Base-by-base conservation (phyloP, 2,888 invertebrate genomes). In the Hemaris fuciformis region DNA sequence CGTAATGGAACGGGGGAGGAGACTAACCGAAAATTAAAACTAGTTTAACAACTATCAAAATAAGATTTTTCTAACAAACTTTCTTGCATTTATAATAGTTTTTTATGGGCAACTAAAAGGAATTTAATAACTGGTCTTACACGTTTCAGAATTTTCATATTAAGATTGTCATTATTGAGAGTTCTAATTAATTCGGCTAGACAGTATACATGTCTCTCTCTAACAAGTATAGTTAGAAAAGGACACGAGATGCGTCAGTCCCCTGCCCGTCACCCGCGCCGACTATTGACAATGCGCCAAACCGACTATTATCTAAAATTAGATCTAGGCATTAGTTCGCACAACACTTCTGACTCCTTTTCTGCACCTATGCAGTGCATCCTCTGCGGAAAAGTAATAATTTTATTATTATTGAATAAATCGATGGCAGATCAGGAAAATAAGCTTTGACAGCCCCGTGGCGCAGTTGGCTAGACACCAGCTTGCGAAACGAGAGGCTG, bases 271-370 rank as follows among this genome's bases (percentile, higher is more conserved):
- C n/a, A n/a, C n/a, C n/a, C 22, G 46, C 62, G 62, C 60, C 59
- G 61, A 61, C 64, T 62, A 69, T 87, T 80, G 89, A 88, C 89
- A 87, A 85, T 81, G 86, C 89, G 87, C 87, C 87, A 87, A 82
- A 79, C 72, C 64, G 61, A 67, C 45, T 70, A 73, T 71, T 77
- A 85, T 62, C 79, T 82, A 84, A 65, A 57, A 41, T 75, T 77
- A 81, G 65, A 73, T 76, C 72, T 84, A 82, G 70, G 67, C 73
- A 72, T 73, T 71, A 76, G 71, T 79, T 81, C 77, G 75, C 84
- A 87, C 84, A 83, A 84, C 85, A 83, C 83, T 76, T 75, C 75
- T 72, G 73, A 72, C 75, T 67, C 70, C 71, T 71, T 69, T 66
- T 71, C 86, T 81, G 86, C 85, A 74, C 73, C 62, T 69, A 43